Evolutionary conservation across 2,797 vertebrate species (phyloP), one percentile per base, ranked within the genome.

Genomic region (Astyanax mexicanus): DNA sequence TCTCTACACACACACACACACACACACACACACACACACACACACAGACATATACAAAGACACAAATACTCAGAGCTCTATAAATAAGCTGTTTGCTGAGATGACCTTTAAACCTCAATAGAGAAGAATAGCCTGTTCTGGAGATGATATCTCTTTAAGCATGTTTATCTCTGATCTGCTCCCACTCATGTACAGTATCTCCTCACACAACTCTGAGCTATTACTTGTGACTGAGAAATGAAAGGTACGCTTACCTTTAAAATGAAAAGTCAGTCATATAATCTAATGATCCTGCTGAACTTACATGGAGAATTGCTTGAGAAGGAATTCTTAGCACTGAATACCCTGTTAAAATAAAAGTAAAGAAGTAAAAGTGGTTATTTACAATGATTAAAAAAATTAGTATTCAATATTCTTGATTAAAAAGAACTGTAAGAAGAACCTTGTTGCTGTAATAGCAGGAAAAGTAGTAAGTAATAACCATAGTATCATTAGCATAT

Each of bases 101-200:
- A 49, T 44, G 27, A 67, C 64, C 64, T 67, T 32, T 67, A 65
- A 27, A 40, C 19, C 75, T 19, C 38, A 52, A 6, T n/a, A 35
- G 35, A 69, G 32, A 76, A 49, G 64, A 60, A 13, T 23, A 62
- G 15, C 12, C n/a, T 61, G 65, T 49, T 49, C 29, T 19, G 38
- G 37, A 66, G 23, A 47, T 67, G 67, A 32, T 29, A 67, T 67
- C 64, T 67, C 17, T 27, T 67, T 66, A 66, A 47, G 47, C 52
- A 49, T 52, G 55, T 75, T 38, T 25, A 38, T 37, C 29, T 40
- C 15, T 57, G 11, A 51, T 38, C 67, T 51, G 3, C 57, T 67
- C 64, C 54, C 51, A 66, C 25, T 57, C 21, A 23, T 45, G 27
- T 74, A n/a, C n/a, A n/a, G n/a, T n/a, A 13, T 68, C 27, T 42